phyloP scores from a whole-genome alignment of 2,113 vertebrate species.

The Lates calcarifer region DNA sequence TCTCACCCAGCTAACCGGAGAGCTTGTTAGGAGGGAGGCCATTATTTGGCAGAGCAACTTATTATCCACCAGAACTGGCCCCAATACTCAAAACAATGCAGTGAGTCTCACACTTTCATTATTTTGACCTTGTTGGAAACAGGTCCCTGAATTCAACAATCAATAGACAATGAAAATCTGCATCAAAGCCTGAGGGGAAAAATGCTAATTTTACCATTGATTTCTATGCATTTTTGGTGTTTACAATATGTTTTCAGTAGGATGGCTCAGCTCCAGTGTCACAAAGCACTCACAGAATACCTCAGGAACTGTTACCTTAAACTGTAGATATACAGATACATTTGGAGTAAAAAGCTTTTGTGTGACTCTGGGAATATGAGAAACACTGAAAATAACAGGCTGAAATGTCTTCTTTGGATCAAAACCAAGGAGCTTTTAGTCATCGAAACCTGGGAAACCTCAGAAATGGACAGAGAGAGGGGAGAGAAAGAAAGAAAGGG shows the following conservation, averaged over 20 bases:
- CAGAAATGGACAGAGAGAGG: slow-evolving; percentile 55
- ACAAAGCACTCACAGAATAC: slow-evolving; percentile 24
- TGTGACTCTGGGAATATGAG: slow-evolving; percentile 34
- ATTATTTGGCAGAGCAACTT: slow-evolving; percentile 22
- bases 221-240: slow-evolving; percentile 23
- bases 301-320: slow-evolving; percentile 36
- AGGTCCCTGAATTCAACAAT: slow-evolving; percentile 33
- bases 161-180: slow-evolving; percentile 23
- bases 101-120: slow-evolving; percentile 20
- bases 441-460: slow-evolving; percentile 65
- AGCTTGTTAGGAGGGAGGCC: slow-evolving; percentile 11
- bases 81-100: not conserved
- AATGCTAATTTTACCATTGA: slow-evolving; percentile 28
- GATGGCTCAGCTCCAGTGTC: slow-evolving; percentile 14
- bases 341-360: slow-evolving; percentile 9
- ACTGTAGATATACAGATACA: slow-evolving; percentile 17
- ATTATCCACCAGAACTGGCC: slow-evolving; percentile 23
- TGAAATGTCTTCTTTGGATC: slow-evolving; percentile 68
- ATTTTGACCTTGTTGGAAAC: slow-evolving; percentile 40
- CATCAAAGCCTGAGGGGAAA: slow-evolving; percentile 14
- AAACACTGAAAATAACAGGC: slow-evolving; percentile 47
- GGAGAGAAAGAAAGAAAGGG: slow-evolving; percentile 22
- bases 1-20: slow-evolving; percentile 20
- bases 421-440: slow-evolving; percentile 59
- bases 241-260: slow-evolving; percentile 40